A percentile compares a stretch with the other conserved stretches of the same genome.
Conservation (phyloP, 2,113 vertebrate genomes). For the Proteles cristata region DNA sequence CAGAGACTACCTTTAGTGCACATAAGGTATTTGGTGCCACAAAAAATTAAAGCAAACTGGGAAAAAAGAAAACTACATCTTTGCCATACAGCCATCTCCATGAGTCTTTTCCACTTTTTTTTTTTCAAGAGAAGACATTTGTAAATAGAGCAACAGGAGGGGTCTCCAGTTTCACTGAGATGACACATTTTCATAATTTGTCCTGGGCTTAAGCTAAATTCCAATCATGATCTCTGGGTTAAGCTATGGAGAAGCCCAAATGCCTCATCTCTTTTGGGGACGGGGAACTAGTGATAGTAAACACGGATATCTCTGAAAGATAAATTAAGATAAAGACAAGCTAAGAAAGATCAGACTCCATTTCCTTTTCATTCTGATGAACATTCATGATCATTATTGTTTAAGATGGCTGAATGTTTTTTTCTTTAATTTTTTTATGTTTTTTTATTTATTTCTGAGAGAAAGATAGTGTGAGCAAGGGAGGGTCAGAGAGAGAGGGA, state of each 20-base stretch:
- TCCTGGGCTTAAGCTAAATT: not conserved
- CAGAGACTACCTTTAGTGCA: not conserved
- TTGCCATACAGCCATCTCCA: not conserved
- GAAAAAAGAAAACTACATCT: not conserved
- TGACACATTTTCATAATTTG: not conserved
- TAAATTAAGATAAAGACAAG: constrained; percentile 9
- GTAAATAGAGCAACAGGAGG: not conserved
- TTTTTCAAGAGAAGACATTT: not conserved
- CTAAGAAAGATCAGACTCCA: not conserved
- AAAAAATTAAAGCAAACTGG: not conserved
- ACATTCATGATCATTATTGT: not conserved
- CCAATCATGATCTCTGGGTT: not conserved
- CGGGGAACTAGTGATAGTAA: not conserved
- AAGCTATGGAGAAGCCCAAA: not conserved
- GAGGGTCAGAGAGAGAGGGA: too few species aligned
- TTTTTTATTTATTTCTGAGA: too few species aligned
- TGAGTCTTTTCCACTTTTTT: not conserved
- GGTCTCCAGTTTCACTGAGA: not conserved
- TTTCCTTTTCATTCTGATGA: not conserved
- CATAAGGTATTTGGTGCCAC: not conserved
- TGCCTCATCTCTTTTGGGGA: not conserved
- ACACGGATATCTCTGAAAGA: not conserved
- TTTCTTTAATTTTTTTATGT: not conserved
- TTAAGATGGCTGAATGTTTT: not conserved
- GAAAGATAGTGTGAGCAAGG: too few species aligned